Conservation (phyloP, 2,113 vertebrate species). For the Cichladusa arquata region DNA sequence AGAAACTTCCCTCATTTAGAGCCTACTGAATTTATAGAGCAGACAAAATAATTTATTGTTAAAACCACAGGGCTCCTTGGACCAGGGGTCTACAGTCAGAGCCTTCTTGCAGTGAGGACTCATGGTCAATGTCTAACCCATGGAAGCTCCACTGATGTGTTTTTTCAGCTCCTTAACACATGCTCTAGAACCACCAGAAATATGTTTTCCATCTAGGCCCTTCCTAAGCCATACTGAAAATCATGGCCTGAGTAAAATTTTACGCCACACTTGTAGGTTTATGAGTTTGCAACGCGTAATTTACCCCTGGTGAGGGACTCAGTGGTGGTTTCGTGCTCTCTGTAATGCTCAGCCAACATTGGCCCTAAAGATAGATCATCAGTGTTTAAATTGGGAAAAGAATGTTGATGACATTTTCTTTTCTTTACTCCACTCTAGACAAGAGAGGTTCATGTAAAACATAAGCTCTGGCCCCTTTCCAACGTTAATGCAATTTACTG, state of each 20-base stretch:
- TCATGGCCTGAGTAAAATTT: conserved; percentile 21
- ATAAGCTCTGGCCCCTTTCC: conserved; percentile 41
- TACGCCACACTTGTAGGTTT: neutral
- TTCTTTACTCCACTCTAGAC: conserved; percentile 10
- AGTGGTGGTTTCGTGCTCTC: neutral
- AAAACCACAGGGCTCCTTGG: neutral
- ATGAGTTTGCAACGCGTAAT: neutral
- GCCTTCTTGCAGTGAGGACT: neutral
- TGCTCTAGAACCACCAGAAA: conserved; percentile 13
- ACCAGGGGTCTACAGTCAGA: neutral
- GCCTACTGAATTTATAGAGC: neutral
- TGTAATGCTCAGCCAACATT: neutral
- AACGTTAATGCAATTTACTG: conserved; percentile 45
- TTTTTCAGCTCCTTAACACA: neutral
- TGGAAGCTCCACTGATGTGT: neutral
- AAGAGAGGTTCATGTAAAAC: conserved; percentile 59
- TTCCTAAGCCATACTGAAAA: neutral
- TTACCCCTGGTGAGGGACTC: conserved; percentile 2
- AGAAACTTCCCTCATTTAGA: neutral
- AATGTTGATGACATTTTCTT: conserved; percentile 64
- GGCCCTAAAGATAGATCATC: conserved; percentile 32
- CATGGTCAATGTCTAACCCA: neutral
- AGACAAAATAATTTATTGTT: neutral
- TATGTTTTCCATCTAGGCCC: neutral
- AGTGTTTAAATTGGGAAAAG: conserved; percentile 43